phyloP scores from a whole-genome alignment of 2,888 invertebrate genomes.

The Scrobipalpa atriplicella region DNA sequence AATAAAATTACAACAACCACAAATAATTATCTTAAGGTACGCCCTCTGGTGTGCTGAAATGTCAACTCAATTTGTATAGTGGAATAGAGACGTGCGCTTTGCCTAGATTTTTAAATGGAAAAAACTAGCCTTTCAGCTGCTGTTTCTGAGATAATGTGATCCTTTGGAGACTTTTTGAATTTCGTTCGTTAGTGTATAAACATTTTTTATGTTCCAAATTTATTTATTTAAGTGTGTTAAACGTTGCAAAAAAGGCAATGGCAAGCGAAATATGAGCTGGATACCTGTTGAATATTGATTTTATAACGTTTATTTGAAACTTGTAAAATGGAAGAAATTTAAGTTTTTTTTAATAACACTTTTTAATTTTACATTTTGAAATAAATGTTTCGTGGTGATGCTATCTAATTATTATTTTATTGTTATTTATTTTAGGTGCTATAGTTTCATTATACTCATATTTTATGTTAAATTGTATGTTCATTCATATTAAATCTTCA shows the following conservation, averaged over 20 bases:
- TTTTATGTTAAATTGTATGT: neutral
- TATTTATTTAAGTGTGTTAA: neutral
- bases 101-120: too few relatives aligned
- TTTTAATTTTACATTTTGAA: neutral
- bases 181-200: too few relatives aligned
- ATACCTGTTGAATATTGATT: neutral
- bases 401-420: neutral
- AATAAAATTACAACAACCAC: neutral
- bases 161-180: too few relatives aligned
- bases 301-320: too few relatives aligned
- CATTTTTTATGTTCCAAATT: too few relatives aligned
- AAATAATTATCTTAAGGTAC: neutral
- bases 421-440: constrained; percentile 9
- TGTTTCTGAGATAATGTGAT: too few relatives aligned
- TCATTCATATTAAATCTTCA: neutral
- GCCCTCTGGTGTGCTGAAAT: too few relatives aligned
- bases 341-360: too few relatives aligned
- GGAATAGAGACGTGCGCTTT: too few relatives aligned
- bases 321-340: too few relatives aligned
- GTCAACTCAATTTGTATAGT: too few relatives aligned
- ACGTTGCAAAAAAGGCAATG: neutral
- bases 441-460: neutral
- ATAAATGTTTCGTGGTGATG: neutral
- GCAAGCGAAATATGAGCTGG: neutral
- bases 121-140: too few relatives aligned